Base-by-base conservation (phyloP, 2,797 vertebrate species). In the Microctenopoma steveboyesi region DNA sequence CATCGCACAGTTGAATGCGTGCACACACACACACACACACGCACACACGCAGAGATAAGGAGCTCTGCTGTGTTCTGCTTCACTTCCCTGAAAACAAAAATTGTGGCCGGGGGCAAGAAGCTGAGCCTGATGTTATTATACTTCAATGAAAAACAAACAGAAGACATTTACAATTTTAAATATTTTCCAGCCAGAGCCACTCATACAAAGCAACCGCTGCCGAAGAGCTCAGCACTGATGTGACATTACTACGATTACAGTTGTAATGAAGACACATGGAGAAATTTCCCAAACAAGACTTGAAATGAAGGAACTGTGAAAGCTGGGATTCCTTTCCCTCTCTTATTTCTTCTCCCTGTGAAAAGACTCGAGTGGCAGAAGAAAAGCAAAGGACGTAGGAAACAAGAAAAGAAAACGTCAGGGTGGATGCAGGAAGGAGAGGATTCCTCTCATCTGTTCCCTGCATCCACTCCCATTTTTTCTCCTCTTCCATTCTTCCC, bases 41-140 rank as follows among this genome's bases (percentile, higher is more conserved):
- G 52, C 64, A 74, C 28, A 37, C 48, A 13, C n/a, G 10, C 48
- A 43, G 5, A 15, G 16, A 50, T 10, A 43, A 25, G 46, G 37
- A 56, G 60, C 63, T 61, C 54, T 64, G 35, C 60, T 72, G 69
- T 57, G 70, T 81, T 88, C 67, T 84, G 86, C 82, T 82, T 82
- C 69, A 5, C 66, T 83, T 81, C 71, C 69, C 52, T 47, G 52
- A 84, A 76, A 85, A 58, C 50, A 52, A 57, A 72, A 83, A 85
- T 58, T 77, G 64, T 77, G 76, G 80, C 90, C 70, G 0, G 16
- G 22, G 82, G 88, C 77, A 57, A 79, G 74, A 82, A 76, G 80
- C 84, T 84, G 62, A 71, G 83, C 72, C 71, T 53, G 60, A 78
- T 83, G 77, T 80, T 81, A 71, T 81, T 85, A 76, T 40, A 72